These are phyloP conservation scores for Poecilobothrus nobilitatus DNA, from an alignment of 2,888 invertebrate species.

Conservation along the genomic window DNA sequence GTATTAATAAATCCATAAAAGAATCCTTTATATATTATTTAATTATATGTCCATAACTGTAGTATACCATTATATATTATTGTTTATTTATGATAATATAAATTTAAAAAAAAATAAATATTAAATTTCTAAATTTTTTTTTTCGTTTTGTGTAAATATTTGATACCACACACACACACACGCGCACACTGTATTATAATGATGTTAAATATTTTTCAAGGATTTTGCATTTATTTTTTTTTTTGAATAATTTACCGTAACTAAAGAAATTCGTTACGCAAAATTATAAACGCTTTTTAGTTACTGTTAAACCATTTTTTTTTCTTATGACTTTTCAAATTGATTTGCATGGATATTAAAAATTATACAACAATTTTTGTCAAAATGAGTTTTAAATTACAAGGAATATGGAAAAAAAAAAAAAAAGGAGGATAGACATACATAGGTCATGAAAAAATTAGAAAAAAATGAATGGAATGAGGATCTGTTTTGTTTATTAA, in stretches of 20 bases:
- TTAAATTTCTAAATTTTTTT: background rate
- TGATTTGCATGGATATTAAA: background rate
- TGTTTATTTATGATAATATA: conserved; percentile 1
- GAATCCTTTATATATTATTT: no score
- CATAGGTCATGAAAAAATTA: no score
- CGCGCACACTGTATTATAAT: no score
- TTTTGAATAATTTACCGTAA: background rate
- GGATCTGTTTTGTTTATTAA: background rate
- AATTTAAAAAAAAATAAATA: background rate
- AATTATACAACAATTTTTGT: background rate
- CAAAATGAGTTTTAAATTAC: background rate
- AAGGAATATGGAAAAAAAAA: background rate
- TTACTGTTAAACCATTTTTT: background rate
- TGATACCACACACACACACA: background rate
- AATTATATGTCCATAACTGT: no score
- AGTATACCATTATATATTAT: no score
- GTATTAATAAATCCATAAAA: no score
- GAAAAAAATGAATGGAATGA: no score
- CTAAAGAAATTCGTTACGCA: background rate
- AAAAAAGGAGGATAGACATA: background rate
- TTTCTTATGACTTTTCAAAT: background rate
- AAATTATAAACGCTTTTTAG: background rate
- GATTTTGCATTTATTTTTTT: background rate
- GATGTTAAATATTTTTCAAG: background rate
- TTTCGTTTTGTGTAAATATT: background rate